Conservation (phyloP, 2,888 invertebrate genomes). For the Tubiluchus corallicola region DNA sequence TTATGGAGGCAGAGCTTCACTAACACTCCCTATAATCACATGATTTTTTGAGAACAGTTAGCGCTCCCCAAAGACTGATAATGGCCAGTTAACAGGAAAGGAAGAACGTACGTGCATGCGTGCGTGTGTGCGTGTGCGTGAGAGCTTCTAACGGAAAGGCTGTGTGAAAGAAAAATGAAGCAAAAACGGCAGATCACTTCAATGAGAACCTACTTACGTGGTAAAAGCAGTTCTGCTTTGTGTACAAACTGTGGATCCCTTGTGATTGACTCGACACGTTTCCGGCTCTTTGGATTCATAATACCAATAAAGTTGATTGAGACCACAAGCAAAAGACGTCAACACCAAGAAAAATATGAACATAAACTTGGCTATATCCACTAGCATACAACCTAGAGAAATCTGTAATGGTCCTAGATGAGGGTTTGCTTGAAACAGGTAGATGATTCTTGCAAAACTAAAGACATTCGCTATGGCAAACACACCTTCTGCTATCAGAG, state of each 20-base stretch:
- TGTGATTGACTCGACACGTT: not conserved
- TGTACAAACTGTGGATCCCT: constrained; percentile 19
- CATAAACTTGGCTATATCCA: constrained; percentile 37
- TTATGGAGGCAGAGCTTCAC: no score
- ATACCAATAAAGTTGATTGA: constrained; percentile 51
- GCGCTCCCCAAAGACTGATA: no score
- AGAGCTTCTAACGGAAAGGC: no score
- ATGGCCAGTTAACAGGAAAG: no score
- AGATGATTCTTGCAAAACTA: constrained; percentile 37
- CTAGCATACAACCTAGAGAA: constrained; percentile 36
- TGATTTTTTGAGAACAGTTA: no score
- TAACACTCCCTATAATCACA: no score
- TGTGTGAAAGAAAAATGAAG: constrained; percentile 2
- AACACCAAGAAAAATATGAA: constrained; percentile 34
- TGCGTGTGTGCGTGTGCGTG: no score
- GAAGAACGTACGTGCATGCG: no score
- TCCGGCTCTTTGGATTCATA: constrained; percentile 24
- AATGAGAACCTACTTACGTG: constrained; percentile 23
- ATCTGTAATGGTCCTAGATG: constrained; percentile 37
- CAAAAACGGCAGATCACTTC: not conserved
- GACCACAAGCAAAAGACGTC: constrained; percentile 34
- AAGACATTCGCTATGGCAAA: constrained; percentile 39
- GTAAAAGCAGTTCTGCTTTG: constrained; percentile 26
- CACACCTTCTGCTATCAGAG: constrained; percentile 35
- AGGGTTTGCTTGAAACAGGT: constrained; percentile 37